Evolutionary conservation across 2,797 vertebrate genomes (phyloP).

Genomic region (Eulemur mongoz): DNA sequence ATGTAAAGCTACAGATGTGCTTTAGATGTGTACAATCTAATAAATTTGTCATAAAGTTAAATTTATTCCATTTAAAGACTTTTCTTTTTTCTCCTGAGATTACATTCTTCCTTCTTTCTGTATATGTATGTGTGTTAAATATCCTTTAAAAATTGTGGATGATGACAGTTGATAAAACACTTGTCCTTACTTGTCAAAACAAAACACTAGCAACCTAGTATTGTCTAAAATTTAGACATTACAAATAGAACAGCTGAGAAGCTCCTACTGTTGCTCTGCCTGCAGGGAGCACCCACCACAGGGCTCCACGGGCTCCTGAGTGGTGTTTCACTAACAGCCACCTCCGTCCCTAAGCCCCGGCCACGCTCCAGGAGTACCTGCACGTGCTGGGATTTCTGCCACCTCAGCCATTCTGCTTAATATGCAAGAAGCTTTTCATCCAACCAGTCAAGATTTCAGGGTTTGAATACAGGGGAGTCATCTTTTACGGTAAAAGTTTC

Average conservation of each 20-base stretch:
- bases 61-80: not conserved
- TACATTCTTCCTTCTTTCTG: not conserved
- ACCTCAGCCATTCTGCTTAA: not conserved
- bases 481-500: not conserved
- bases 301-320: not conserved
- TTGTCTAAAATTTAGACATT: not conserved
- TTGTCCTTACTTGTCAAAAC: not conserved
- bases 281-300: not conserved
- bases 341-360: not conserved
- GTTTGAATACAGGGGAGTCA: not conserved
- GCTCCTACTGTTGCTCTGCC: not conserved
- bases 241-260: not conserved
- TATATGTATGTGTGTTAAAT: not conserved
- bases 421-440: not conserved
- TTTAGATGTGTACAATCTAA: not conserved
- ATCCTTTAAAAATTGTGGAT: not conserved
- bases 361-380: not conserved
- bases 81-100: not conserved
- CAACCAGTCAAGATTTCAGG: not conserved
- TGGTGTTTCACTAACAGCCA: not conserved
- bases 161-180: not conserved
- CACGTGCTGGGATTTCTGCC: not conserved
- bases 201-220: not conserved
- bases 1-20: not conserved
- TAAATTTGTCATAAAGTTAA: not conserved